Conservation (phyloP, 2,113 vertebrate species). For the Ctenodactylus gundi region DNA sequence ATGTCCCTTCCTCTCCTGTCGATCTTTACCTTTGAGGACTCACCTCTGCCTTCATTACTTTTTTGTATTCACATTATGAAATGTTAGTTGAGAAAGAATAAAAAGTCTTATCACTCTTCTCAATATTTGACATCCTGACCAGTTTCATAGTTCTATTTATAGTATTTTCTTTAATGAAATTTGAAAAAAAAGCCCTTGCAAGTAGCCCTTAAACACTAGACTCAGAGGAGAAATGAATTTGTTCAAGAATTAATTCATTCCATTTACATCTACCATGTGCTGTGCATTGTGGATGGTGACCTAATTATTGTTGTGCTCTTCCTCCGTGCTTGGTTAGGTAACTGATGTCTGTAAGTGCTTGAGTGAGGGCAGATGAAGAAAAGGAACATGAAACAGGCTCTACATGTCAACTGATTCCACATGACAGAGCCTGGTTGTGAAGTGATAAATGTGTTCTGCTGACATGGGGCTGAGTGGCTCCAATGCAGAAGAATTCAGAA, state of each 20-base stretch:
- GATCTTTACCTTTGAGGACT: neutral
- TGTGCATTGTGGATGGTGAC: neutral
- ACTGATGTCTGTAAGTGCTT: conserved; percentile 43
- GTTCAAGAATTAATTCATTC: neutral
- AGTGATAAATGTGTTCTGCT: conserved; percentile 44
- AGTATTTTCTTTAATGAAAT: neutral
- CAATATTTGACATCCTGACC: neutral
- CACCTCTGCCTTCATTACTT: accelerated
- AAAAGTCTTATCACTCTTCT: neutral
- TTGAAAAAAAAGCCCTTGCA: neutral
- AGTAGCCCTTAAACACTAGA: neutral
- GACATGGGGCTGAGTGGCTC: conserved; percentile 7
- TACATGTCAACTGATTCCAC: conserved; percentile 63
- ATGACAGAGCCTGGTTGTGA: conserved; percentile 55
- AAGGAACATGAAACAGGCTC: conserved; percentile 38
- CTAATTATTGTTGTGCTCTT: neutral
- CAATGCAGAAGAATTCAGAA: conserved; percentile 9
- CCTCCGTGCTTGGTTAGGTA: conserved; percentile 11
- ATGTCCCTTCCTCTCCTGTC: neutral
- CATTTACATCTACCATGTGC: neutral
- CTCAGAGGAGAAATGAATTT: neutral
- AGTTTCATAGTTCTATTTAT: neutral
- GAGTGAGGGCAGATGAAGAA: conserved; percentile 71
- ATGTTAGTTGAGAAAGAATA: neutral
- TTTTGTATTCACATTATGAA: neutral